These are phyloP conservation scores for Mesoligia furuncula DNA, from an alignment of 2,888 invertebrate genomes.

Conservation along the genomic window DNA sequence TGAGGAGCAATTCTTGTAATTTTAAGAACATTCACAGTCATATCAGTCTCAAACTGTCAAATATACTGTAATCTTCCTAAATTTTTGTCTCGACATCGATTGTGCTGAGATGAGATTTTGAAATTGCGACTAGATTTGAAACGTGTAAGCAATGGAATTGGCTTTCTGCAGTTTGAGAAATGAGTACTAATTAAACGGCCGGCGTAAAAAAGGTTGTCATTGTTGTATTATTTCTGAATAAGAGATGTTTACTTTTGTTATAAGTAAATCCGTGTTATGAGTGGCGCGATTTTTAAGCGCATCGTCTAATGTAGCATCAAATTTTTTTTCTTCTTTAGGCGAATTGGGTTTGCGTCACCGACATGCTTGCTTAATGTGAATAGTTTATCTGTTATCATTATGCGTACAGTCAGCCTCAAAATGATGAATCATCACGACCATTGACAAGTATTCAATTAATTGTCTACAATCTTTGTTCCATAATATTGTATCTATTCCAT, in stretches of 20 bases:
- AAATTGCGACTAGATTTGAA: no score
- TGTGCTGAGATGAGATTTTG: no score
- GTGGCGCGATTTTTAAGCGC: neutral
- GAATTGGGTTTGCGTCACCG: no score
- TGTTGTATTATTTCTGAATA: neutral
- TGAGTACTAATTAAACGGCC: neutral
- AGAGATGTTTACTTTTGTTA: neutral
- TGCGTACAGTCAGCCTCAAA: neutral
- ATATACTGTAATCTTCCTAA: no score
- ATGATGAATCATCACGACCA: neutral
- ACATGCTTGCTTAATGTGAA: no score
- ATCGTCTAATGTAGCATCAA: neutral
- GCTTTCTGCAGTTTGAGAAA: neutral
- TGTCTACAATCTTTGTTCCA: neutral
- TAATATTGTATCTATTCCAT: neutral
- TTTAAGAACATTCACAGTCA: no score
- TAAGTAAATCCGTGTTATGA: neutral
- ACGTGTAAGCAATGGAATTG: no score
- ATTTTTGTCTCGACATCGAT: no score
- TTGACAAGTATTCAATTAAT: neutral
- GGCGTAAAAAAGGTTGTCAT: neutral
- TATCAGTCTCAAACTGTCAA: no score
- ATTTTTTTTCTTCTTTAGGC: no score
- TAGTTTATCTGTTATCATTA: no score
- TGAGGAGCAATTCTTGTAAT: no score